phyloP scores from a whole-genome alignment of 2,888 invertebrate species.

The Netelia melanura region DNA sequence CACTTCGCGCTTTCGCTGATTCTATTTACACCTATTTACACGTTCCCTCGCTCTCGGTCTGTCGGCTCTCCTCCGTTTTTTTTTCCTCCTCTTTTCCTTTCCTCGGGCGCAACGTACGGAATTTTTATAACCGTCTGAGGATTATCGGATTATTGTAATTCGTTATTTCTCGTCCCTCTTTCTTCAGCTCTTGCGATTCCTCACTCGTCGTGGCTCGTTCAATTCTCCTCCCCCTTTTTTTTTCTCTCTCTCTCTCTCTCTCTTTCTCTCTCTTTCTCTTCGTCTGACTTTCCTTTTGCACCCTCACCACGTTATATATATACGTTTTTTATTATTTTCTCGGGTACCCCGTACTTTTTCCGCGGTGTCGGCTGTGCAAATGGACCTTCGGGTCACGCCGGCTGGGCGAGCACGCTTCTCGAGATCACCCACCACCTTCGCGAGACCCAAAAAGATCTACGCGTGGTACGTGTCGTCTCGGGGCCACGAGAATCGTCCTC shows the following conservation, averaged over 20 bases:
- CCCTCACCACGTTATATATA: conserved; percentile 42
- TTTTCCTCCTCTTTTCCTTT: conserved; percentile 11
- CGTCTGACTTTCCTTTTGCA: conserved; percentile 18
- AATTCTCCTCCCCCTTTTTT: conserved; percentile 13
- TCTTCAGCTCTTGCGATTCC: conserved; percentile 32
- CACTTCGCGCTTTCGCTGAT: conserved; percentile 40
- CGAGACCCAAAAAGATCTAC: conserved; percentile 38
- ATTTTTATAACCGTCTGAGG: conserved; percentile 50
- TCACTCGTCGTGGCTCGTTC: conserved; percentile 37
- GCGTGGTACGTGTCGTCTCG: conserved; percentile 42
- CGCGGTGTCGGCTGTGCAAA: neutral
- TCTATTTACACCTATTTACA: conserved; percentile 79
- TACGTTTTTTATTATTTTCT: conserved; percentile 31
- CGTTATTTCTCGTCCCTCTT: conserved; percentile 46
- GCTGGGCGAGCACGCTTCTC: conserved; percentile 24
- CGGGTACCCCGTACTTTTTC: conserved; percentile 2
- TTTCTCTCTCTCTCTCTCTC: conserved; percentile 10
- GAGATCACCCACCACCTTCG: conserved; percentile 14
- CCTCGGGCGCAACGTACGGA: conserved; percentile 10
- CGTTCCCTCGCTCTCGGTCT: conserved; percentile 54
- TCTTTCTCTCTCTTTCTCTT: conserved; percentile 18
- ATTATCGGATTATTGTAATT: conserved; percentile 63
- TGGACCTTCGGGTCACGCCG: conserved; percentile 16
- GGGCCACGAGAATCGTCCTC: conserved; percentile 23
- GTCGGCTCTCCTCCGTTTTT: conserved; percentile 4